Evolutionary conservation across 2,888 invertebrate species (phyloP), one percentile per base, ranked within the genome.

Genomic region (Phyllotreta striolata): DNA sequence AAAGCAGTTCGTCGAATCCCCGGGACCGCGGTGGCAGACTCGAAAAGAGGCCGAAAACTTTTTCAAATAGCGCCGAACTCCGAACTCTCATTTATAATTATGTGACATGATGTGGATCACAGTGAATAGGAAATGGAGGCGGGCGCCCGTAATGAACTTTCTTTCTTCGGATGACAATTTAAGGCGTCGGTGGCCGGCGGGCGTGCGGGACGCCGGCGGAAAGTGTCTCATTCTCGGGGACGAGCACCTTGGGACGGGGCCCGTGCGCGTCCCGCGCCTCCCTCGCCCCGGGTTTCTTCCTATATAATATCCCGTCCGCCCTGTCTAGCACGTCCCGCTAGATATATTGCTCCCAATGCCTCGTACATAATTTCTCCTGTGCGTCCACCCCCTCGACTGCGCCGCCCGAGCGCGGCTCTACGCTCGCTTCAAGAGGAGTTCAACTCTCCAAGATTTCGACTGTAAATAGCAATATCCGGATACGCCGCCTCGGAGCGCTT

Each of bases 301-400:
- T 77, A 79, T 81, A 81, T 81, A 81, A 81, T 80, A 78, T 81
- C 76, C 79, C 77, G 80, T 79, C 80, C 80, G 77, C 79, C 78
- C 79, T 76, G 81, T 81, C 82, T 81, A 77, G 82, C 83, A 82
- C 82, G 83, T 82, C 81, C 79, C 80, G 78, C 73, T 63, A 68
- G 73, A 83, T 80, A 80, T 81, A 83, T 81, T 77, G 81, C 81
- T 82, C 83, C 83, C 83, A 79, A 77, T 79, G 82, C 81, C 79
- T 81, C 81, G 81, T 82, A 81, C 82, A 82, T 83, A 82, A 82
- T 83, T 83, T 81, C 81, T 79, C 76, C 72, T 72, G 76, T 77
- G 73, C 75, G 76, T 72, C 71, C 69, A 71, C 67, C 71, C 75
- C 59, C 66, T 72, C 71, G 69, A 68, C 69, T 62, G 68, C 69